phyloP scores from a whole-genome alignment of 2,797 vertebrate genomes.

The Cyclura pinguis region DNA sequence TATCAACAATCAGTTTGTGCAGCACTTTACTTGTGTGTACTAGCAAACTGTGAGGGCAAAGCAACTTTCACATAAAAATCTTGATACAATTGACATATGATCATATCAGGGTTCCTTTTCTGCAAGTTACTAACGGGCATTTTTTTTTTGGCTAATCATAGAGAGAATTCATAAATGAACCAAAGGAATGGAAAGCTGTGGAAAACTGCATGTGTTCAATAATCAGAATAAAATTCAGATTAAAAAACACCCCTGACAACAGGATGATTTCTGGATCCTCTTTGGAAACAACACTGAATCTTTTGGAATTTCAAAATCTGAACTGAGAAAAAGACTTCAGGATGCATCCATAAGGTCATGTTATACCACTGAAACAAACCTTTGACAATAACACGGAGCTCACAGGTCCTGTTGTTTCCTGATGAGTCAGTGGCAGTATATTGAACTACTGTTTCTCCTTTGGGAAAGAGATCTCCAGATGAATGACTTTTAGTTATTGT shows the following conservation, averaged over 20 bases:
- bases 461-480: conserved; percentile 88
- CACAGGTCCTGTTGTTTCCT: conserved; percentile 93
- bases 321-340: not conserved
- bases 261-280: no score
- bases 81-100: not conserved
- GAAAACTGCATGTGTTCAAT: not conserved
- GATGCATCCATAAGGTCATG: not conserved
- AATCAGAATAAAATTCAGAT: not conserved
- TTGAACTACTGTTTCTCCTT: conserved; percentile 88
- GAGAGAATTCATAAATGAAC: not conserved
- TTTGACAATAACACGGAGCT: conserved; percentile 90
- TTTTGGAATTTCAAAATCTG: conserved; percentile 8
- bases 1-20: not conserved
- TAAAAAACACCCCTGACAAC: no score
- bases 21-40: not conserved
- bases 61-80: not conserved
- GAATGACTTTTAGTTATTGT: conserved; percentile 85
- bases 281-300: not conserved
- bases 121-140: not conserved
- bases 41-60: not conserved
- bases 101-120: not conserved
- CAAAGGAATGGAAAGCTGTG: not conserved
- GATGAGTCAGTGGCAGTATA: conserved; percentile 91
- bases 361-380: conserved; percentile 77
- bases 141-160: not conserved